Conservation (phyloP, 2,888 invertebrate species). For the Masnerella sp. region DNA sequence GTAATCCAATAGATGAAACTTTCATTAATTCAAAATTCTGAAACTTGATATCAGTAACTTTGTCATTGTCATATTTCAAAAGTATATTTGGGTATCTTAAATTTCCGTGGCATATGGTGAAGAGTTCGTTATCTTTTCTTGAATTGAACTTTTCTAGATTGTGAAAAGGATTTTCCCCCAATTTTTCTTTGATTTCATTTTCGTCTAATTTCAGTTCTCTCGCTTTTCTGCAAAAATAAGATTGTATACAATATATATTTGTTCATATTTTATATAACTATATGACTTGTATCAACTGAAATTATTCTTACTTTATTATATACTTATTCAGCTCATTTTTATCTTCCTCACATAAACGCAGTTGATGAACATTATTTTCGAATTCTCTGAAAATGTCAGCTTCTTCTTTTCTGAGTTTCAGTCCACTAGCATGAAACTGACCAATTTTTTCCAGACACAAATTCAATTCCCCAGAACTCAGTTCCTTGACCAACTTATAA, state of each 20-base stretch:
- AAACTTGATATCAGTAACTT: slow-evolving; percentile 64
- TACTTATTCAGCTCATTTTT: slow-evolving; percentile 8
- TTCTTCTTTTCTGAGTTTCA: slow-evolving; percentile 63
- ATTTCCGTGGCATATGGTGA: slow-evolving; percentile 57
- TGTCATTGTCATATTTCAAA: slow-evolving; percentile 50
- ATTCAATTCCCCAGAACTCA: slow-evolving; percentile 67
- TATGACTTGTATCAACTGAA: background rate
- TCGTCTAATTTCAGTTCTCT: slow-evolving; percentile 36
- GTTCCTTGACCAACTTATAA: slow-evolving; percentile 52
- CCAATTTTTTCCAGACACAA: slow-evolving; percentile 65
- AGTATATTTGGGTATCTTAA: slow-evolving; percentile 39
- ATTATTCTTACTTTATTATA: slow-evolving; percentile 19
- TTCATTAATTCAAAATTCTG: slow-evolving; percentile 71
- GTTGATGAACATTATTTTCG: slow-evolving; percentile 62
- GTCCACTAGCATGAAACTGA: slow-evolving; percentile 68
- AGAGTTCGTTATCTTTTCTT: slow-evolving; percentile 5
- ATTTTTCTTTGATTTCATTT: slow-evolving; percentile 43
- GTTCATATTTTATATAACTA: no score
- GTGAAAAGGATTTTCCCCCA: slow-evolving; percentile 47
- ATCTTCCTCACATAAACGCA: background rate
- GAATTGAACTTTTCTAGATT: slow-evolving; percentile 33
- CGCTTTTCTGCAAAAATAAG: slow-evolving; percentile 40
- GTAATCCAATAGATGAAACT: slow-evolving; percentile 67
- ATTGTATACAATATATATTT: background rate
- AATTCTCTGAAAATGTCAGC: slow-evolving; percentile 68